These are phyloP conservation scores for Scolopax mira DNA, from an alignment of 2,113 vertebrate species.

Conservation along the genomic window DNA sequence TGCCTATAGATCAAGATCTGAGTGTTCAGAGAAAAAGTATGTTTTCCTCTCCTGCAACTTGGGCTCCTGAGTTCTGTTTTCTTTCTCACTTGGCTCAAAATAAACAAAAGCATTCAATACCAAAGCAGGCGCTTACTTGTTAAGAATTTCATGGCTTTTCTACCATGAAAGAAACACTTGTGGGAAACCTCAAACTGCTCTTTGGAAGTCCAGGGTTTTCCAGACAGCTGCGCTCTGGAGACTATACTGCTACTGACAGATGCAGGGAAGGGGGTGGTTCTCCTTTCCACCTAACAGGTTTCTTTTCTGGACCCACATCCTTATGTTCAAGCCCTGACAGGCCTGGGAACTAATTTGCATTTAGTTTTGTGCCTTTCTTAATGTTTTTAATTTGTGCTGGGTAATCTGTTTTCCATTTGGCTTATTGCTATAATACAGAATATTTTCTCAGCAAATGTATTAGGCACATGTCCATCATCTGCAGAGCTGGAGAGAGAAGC, in stretches of 20 bases:
- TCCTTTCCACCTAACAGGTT: background rate
- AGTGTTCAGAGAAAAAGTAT: background rate
- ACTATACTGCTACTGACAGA: background rate
- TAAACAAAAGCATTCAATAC: background rate
- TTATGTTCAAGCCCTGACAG: background rate
- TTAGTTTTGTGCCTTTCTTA: background rate
- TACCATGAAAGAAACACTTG: background rate
- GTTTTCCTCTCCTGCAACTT: background rate
- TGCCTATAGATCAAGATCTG: background rate
- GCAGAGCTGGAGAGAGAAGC: background rate
- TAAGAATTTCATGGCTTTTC: background rate
- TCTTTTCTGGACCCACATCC: background rate
- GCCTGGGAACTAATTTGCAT: background rate
- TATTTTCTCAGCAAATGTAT: background rate
- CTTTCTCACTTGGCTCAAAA: background rate
- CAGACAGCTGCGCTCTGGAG: background rate
- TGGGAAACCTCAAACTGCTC: background rate
- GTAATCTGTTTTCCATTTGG: background rate
- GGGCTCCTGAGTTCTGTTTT: background rate
- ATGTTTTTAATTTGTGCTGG: background rate
- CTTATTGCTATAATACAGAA: background rate
- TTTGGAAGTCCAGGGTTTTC: background rate
- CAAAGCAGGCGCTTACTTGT: background rate
- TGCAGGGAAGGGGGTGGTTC: background rate
- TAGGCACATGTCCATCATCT: background rate